Conservation (phyloP, 2,888 invertebrate genomes). For the Pterostichus niger region DNA sequence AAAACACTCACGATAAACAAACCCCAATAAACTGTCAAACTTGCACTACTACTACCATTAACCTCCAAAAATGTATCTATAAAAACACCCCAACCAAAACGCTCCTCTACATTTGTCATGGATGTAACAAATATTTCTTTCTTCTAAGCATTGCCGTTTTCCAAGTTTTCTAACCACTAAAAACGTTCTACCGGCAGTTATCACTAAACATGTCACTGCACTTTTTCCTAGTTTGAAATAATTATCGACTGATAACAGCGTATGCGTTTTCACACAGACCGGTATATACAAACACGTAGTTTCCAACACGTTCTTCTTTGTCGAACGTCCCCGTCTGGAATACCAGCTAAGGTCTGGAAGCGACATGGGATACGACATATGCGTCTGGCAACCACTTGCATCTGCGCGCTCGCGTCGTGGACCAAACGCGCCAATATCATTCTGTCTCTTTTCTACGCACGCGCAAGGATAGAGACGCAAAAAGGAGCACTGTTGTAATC, state of each 20-base stretch:
- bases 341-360: constrained; percentile 21
- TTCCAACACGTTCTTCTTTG: neutral
- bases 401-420: constrained; percentile 51
- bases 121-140: constrained; percentile 54
- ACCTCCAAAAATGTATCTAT: constrained; percentile 48
- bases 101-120: constrained; percentile 59
- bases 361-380: constrained; percentile 27
- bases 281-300: neutral
- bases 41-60: constrained; percentile 32
- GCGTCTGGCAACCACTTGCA: constrained; percentile 59
- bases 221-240: constrained; percentile 16
- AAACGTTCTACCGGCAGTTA: neutral
- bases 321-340: constrained; percentile 29
- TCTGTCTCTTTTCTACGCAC: constrained; percentile 36
- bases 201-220: constrained; percentile 37
- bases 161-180: constrained; percentile 10
- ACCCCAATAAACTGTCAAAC: constrained; percentile 55
- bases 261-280: neutral
- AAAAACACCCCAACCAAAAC: constrained; percentile 53
- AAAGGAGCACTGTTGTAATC: constrained; percentile 47
- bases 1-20: constrained; percentile 62
- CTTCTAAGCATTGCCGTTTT: constrained; percentile 44
- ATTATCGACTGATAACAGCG: constrained; percentile 29
- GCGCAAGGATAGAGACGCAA: constrained; percentile 25
- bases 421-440: constrained; percentile 46